Percentiles rank a stretch among this genome's conserved stretches.
phyloP scores from a whole-genome alignment of 1,140 invertebrate genomes.

The Drosophila funebris region DNA sequence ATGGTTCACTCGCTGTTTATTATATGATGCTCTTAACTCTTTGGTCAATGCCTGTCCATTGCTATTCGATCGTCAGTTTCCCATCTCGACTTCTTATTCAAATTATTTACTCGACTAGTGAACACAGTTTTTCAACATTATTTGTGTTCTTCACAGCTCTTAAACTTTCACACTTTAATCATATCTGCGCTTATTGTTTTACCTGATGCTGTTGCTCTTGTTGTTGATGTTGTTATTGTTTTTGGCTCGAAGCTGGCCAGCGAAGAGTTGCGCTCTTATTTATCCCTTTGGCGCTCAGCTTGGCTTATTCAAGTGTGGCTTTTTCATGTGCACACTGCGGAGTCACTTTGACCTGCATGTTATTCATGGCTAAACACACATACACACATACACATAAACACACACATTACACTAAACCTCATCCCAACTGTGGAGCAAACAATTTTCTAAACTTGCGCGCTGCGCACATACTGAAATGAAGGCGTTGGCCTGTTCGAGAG shows the following conservation, averaged over 20 bases:
- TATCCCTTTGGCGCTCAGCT: conserved; percentile 72
- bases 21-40: no score
- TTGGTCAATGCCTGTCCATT: no score
- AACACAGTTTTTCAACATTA: conserved; percentile 9
- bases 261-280: conserved; percentile 67
- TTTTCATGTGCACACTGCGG: conserved; percentile 47
- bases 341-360: conserved; percentile 76
- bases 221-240: conserved; percentile 17
- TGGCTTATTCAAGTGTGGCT: conserved; percentile 75
- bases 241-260: conserved; percentile 57
- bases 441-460: conserved; percentile 75
- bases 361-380: conserved; percentile 75
- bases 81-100: no score
- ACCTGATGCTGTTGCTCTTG: conserved; percentile 27
- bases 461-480: conserved; percentile 49
- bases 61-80: no score
- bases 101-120: not conserved
- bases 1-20: no score
- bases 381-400: conserved; percentile 14
- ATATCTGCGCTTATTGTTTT: conserved; percentile 67
- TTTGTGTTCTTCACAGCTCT: conserved; percentile 35
- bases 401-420: conserved; percentile 39
- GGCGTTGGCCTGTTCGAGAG: conserved; percentile 29
- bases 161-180: conserved; percentile 68
- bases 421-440: conserved; percentile 65